phyloP scores from a whole-genome alignment of 2,888 invertebrate species.

The Chrysotoxum bicinctum region DNA sequence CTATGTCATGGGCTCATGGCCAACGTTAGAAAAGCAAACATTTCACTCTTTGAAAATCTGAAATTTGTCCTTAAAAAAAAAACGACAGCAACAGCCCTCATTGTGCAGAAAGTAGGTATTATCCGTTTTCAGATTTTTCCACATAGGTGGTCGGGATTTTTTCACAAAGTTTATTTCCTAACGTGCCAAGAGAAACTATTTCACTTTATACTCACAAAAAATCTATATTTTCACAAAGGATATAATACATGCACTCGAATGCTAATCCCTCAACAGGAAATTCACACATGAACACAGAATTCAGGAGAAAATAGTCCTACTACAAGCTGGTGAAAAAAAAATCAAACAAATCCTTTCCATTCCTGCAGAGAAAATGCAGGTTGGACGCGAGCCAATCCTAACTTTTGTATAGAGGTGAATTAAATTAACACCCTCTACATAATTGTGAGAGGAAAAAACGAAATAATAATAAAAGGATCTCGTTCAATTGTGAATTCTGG shows the following conservation, averaged over 20 bases:
- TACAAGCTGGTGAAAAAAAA: neutral
- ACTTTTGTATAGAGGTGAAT: conserved; percentile 54
- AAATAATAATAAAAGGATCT: conserved; percentile 17
- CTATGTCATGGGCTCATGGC: conserved; percentile 16
- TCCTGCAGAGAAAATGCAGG: conserved; percentile 34
- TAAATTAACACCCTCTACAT: conserved; percentile 69
- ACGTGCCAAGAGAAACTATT: conserved; percentile 50
- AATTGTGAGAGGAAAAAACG: conserved; percentile 31
- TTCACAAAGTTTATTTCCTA: conserved; percentile 39
- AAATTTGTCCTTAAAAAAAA: neutral
- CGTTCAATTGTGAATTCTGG: conserved; percentile 37
- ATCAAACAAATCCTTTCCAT: neutral
- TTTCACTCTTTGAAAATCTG: neutral
- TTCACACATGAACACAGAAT: conserved; percentile 58
- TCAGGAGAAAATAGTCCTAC: conserved; percentile 11
- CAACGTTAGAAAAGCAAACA: conserved; percentile 1
- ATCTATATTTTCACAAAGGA: conserved; percentile 39
- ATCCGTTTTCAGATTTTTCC: neutral
- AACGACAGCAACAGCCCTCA: neutral
- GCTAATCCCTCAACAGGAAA: conserved; percentile 63
- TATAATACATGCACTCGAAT: conserved; percentile 47
- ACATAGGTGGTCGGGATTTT: neutral
- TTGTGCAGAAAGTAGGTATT: neutral
- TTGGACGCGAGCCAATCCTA: conserved; percentile 66
- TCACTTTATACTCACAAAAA: conserved; percentile 2